A percentile compares a stretch with the other conserved stretches of the same genome.
Conservation (phyloP, 2,888 invertebrate species). For the Chesias legatella region DNA sequence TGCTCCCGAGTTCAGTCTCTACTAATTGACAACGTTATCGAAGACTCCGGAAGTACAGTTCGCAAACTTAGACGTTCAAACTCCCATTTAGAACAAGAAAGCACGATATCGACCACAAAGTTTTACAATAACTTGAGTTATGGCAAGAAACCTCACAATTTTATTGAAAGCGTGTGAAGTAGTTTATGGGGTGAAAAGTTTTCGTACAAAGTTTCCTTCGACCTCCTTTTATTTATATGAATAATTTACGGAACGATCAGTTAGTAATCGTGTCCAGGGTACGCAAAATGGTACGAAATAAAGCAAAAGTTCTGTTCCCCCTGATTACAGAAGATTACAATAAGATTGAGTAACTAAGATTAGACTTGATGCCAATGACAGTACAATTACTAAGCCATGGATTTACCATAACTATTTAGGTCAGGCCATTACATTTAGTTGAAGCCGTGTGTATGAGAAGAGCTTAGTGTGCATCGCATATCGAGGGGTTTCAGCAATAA, state of each 20-base stretch:
- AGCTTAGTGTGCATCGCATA: no score
- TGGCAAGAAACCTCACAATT: conserved; percentile 25
- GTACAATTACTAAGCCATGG: conserved; percentile 41
- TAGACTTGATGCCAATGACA: conserved; percentile 30
- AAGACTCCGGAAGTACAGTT: conserved; percentile 45
- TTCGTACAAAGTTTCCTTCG: conserved; percentile 1
- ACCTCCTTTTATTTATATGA: conserved; percentile 7
- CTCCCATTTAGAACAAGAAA: conserved; percentile 68
- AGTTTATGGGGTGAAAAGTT: no score
- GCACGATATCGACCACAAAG: conserved; percentile 44
- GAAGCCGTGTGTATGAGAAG: background rate
- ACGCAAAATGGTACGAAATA: conserved; percentile 14
- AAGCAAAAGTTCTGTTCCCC: conserved; percentile 29
- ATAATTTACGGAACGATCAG: no score
- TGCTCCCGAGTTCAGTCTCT: background rate
- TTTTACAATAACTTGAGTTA: conserved; percentile 55
- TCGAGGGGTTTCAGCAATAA: no score
- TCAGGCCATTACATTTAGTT: conserved; percentile 42
- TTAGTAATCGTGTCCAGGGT: no score
- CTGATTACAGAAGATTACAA: conserved; percentile 42
- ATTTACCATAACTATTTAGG: conserved; percentile 48
- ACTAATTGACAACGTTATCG: conserved; percentile 72
- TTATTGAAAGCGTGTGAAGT: conserved; percentile 10
- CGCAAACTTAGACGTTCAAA: conserved; percentile 58
- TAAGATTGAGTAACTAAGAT: no score